Evolutionary conservation across 1,140 invertebrate genomes (phyloP), one percentile per base, ranked within the genome.

Genomic region (Lysiphlebus fabarum): DNA sequence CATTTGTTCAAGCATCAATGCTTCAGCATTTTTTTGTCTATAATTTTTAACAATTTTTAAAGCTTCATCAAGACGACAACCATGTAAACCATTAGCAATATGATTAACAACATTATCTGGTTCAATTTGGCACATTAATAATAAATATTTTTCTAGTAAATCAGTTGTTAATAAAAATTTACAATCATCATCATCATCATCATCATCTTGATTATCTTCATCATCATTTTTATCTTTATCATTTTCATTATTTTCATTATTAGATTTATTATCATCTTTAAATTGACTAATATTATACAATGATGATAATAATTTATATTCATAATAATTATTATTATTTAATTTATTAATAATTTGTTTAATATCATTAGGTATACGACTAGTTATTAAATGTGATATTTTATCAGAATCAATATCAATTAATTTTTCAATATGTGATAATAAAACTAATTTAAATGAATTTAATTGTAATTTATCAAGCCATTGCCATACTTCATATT

Each of bases 91-190:
- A 60, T 71, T 67, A 26, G 17, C 17, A 14, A 79, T 64, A 60
- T 79, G 75, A 57, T 54, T 54, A 50, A 76, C 68, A 17, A 80
- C 78, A 44, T 11, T 74, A 34, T 75, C 69, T 2, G 83, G 79
- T 50, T 86, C 80, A 69, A 85, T 76, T 61, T 83, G 75, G 67
- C 89, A 91, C 79, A 91, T 83, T 4, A 92, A 75, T 51, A 85
- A 81, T 48, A 92, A 81, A 68, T 88, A 85, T 58, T 76, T 77
- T 68, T 89, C 86, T 12, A 85, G 73, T 26, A 86, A 73, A 42
- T 73, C 67, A 2, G 81, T 68, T 10, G 82, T 79, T 36, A 89
- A 66, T 53, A 82, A 74, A 0, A 79, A 59, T 60, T 82, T 73
- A 8, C 57, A 62, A 26, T 76, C 74, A 43, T 81, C 63, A n/a